Evolutionary conservation across 2,888 invertebrate species (phyloP).

Genomic region (Microctonus hyperodae): DNA sequence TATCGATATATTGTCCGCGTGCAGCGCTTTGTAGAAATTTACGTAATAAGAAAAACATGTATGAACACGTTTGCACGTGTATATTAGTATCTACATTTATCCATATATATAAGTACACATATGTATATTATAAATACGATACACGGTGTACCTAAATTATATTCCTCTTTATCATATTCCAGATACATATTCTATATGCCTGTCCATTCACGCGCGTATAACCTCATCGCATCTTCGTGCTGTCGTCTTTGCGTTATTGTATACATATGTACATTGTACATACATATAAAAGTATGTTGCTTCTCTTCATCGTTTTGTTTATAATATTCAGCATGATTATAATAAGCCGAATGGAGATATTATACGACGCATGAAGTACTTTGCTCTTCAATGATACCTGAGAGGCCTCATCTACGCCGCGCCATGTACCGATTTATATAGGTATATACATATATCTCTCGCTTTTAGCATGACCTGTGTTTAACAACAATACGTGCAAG

Average conservation of each 20-base stretch:
- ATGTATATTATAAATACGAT: too few species aligned
- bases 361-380: constrained; percentile 34
- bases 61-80: constrained; percentile 26
- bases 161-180: constrained; percentile 31
- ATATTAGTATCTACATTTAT: background rate
- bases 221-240: constrained; percentile 32
- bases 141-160: too few species aligned
- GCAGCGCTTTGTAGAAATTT: constrained; percentile 32
- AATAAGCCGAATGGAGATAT: constrained; percentile 42
- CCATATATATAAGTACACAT: too few species aligned
- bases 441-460: constrained; percentile 31
- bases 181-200: constrained; percentile 19
- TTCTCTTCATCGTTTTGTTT: background rate
- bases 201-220: constrained; percentile 30
- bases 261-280: too few species aligned
- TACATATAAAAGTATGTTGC: too few species aligned
- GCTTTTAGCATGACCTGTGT: constrained; percentile 44
- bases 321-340: background rate
- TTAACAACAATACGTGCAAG: constrained; percentile 48
- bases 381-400: constrained; percentile 35
- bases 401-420: constrained; percentile 16
- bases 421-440: constrained; percentile 12
- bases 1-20: too few species aligned
- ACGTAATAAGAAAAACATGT: constrained; percentile 39
- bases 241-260: too few species aligned